A percentile compares a stretch with the other conserved stretches of the same genome.
Evolutionary conservation across 2,113 vertebrate species (phyloP).

Genomic region (Pomatostomus ruficeps): DNA sequence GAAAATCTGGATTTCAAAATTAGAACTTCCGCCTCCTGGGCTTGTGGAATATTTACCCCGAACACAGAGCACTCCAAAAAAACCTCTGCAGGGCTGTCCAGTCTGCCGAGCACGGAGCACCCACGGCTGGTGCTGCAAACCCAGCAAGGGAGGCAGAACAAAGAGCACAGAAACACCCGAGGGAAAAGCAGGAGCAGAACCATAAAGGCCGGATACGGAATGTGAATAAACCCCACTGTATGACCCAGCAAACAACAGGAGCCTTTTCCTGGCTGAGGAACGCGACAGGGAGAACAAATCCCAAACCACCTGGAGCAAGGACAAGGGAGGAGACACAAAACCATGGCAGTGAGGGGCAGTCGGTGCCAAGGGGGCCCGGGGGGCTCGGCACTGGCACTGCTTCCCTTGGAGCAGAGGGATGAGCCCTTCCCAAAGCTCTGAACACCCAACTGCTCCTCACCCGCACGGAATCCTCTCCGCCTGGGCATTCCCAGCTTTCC

Average conservation of each 20-base stretch:
- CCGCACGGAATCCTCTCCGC: accelerated
- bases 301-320: not conserved
- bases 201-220: not conserved
- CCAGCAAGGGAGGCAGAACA: not conserved
- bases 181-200: not conserved
- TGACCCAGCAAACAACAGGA: not conserved
- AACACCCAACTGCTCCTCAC: not conserved
- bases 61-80: not conserved
- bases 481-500: not conserved
- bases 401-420: not conserved
- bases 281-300: not conserved
- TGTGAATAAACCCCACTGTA: not conserved
- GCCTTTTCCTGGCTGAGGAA: not conserved
- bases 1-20: not conserved
- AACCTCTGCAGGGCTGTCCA: not conserved
- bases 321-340: not conserved
- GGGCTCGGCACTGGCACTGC: not conserved
- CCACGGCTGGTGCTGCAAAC: not conserved
- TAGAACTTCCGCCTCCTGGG: not conserved
- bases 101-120: accelerated
- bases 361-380: not conserved
- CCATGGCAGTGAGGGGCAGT: accelerated
- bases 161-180: not conserved
- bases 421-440: not conserved
- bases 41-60: not conserved